Evolutionary conservation across 1,140 invertebrate genomes (phyloP), one percentile per base, ranked within the genome.

Genomic region (Platorchestia sp.): DNA sequence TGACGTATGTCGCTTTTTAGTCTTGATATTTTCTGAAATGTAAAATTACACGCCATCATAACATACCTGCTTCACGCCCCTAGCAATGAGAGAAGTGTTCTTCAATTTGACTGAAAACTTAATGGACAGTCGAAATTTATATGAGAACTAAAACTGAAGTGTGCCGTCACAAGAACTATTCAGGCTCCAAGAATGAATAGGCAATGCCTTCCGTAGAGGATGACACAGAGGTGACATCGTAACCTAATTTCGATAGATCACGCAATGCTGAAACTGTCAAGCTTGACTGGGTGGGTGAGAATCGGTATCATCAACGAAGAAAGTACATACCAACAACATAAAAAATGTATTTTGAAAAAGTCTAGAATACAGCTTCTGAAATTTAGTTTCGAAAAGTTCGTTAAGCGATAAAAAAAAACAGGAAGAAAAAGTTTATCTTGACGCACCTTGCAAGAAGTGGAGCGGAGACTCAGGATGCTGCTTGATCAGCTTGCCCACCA

Each of bases 401-500:
- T 27, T 75, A 75, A 75, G 59, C 59, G 7, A 3, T 27, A 75
- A 36, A 36, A 75, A 75, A 75, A 10, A 10, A 6, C 47, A 51
- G 19, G 14, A 36, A 36, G 59, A 75, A 27, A 36, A 36, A 27
- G 27, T 27, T 3, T 36, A 75, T 27, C n/a, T n/a, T 22, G 1
- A 75, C 59, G 91, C 97, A 90, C 97, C 97, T 96, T 97, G 97
- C 41, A 97, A 96, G 95, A 96, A 97, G 95, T 97, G 97, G 96
- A 97, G 89, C 96, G 97, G 97, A 45, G 97, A 97, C 96, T 97
- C 97, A 41, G 97, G 96, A 96, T 97, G 97, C 59, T 97, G 95
- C 93, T 97, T 97, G 40, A 97, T 97, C 86, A 97, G 95, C 96
- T 97, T 97, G 40, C 97, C 97, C 96, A 97, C 97, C 96, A 97